A percentile compares a stretch with the other conserved stretches of the same genome.
phyloP scores from a whole-genome alignment of 2,888 invertebrate genomes.

The Apamea monoglypha region DNA sequence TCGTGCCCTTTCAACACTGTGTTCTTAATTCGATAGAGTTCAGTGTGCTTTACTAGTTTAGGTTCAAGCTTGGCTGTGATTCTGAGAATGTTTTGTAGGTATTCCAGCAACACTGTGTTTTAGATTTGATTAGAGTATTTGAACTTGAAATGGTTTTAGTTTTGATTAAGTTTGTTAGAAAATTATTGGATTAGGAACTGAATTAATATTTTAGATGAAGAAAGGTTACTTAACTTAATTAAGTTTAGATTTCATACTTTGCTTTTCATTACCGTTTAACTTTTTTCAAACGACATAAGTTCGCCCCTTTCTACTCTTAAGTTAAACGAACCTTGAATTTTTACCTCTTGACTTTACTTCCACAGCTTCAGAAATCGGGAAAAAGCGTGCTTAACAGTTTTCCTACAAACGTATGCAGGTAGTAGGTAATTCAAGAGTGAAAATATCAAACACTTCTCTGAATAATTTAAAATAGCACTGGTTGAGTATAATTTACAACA shows the following conservation, averaged over 20 bases:
- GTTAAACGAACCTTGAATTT: slow-evolving; percentile 38
- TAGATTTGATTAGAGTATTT: slow-evolving; percentile 42
- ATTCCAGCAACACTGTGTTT: slow-evolving; percentile 33
- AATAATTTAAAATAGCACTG: not conserved
- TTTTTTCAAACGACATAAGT: slow-evolving; percentile 16
- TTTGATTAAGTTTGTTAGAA: slow-evolving; percentile 41
- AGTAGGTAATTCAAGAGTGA: not conserved
- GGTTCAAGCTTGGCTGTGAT: slow-evolving; percentile 38
- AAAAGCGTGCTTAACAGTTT: not conserved
- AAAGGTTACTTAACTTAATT: slow-evolving; percentile 16
- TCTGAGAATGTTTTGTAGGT: slow-evolving; percentile 38
- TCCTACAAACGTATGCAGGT: not conserved
- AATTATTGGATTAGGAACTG: slow-evolving; percentile 17
- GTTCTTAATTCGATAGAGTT: slow-evolving; percentile 61
- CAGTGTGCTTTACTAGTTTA: slow-evolving; percentile 59
- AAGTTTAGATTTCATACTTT: slow-evolving; percentile 6
- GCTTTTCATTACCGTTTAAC: slow-evolving; percentile 4
- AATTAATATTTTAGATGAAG: slow-evolving; percentile 8
- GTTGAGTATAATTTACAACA: not conserved
- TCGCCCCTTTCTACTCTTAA: slow-evolving; percentile 26
- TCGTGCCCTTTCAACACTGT: slow-evolving; percentile 59
- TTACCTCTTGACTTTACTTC: slow-evolving; percentile 17
- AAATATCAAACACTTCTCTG: not conserved
- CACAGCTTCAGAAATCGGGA: slow-evolving; percentile 22
- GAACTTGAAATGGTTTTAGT: slow-evolving; percentile 40